Conservation (phyloP, 2,888 invertebrate genomes). For the Cephus spinipes region DNA sequence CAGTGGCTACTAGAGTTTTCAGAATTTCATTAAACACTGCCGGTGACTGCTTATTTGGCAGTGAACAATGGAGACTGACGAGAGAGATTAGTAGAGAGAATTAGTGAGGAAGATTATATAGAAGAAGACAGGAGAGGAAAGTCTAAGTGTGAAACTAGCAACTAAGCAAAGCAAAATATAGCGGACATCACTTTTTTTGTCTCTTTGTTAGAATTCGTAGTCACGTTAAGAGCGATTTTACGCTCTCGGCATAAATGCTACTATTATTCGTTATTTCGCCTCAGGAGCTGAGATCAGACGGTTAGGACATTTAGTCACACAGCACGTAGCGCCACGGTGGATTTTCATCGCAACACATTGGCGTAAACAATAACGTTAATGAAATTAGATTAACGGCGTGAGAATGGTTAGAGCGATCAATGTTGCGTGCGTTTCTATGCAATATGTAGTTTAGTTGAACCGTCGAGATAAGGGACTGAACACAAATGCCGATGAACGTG, state of each 20-base stretch:
- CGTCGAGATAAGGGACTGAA: neutral
- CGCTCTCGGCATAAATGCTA: slow-evolving; percentile 45
- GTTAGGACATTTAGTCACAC: slow-evolving; percentile 4
- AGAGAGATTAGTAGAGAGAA: neutral
- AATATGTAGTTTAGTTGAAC: neutral
- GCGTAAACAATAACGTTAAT: neutral
- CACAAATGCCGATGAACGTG: neutral
- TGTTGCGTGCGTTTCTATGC: neutral
- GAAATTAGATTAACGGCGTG: neutral
- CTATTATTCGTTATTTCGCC: slow-evolving; percentile 55
- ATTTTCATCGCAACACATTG: neutral
- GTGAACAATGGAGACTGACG: neutral
- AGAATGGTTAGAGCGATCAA: neutral
- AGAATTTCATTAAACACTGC: neutral
- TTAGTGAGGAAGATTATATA: neutral
- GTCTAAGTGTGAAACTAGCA: slow-evolving; percentile 28
- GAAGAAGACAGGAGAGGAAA: neutral
- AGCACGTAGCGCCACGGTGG: neutral
- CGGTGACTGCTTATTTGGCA: neutral
- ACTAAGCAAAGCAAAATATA: slow-evolving; percentile 46
- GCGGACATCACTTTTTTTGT: slow-evolving; percentile 45
- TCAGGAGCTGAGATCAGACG: slow-evolving; percentile 65
- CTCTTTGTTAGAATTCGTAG: slow-evolving; percentile 36
- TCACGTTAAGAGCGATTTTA: slow-evolving; percentile 29
- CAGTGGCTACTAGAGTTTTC: neutral